Evolutionary conservation across 1,140 invertebrate species (phyloP).

Genomic region (Trichonephila inaurata): DNA sequence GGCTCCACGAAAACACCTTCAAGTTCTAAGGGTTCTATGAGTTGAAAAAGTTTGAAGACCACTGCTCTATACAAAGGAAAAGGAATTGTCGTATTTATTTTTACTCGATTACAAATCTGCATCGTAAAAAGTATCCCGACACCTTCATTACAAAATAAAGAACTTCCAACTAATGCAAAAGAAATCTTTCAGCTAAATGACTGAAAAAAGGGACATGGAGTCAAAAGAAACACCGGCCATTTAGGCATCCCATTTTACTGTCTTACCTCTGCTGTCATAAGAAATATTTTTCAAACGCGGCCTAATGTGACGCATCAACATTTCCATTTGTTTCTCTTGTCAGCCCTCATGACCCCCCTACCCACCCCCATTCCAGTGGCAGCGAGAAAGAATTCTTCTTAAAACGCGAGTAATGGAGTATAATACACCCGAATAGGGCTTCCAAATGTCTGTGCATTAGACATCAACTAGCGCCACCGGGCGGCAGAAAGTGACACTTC

Average conservation of each 20-base stretch:
- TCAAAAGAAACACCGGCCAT: not conserved
- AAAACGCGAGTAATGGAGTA: conserved; percentile 59
- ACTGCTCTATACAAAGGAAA: not conserved
- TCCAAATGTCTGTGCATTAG: not conserved
- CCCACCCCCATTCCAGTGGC: not conserved
- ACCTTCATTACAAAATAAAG: not conserved
- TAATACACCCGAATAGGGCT: conserved; percentile 44
- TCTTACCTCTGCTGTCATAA: conserved; percentile 40
- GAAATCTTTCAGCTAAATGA: conserved; percentile 29
- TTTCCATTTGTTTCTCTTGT: conserved; percentile 65
- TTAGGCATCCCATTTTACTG: not conserved
- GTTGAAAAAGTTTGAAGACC: too few species aligned
- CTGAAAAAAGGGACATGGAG: not conserved
- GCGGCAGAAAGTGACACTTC: conserved; percentile 26
- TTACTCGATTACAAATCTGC: too few species aligned
- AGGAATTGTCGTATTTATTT: not conserved
- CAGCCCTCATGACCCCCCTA: conserved; percentile 24
- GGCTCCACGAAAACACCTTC: too few species aligned
- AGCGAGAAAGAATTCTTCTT: conserved; percentile 55
- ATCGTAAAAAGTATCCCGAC: too few species aligned
- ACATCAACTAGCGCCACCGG: conserved; percentile 34
- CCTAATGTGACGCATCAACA: conserved; percentile 59
- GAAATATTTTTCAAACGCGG: conserved; percentile 56
- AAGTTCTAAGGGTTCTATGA: too few species aligned
- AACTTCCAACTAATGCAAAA: conserved; percentile 21